Evolutionary conservation across 2,797 vertebrate genomes (phyloP).

Genomic region (Danionella dracula): DNA sequence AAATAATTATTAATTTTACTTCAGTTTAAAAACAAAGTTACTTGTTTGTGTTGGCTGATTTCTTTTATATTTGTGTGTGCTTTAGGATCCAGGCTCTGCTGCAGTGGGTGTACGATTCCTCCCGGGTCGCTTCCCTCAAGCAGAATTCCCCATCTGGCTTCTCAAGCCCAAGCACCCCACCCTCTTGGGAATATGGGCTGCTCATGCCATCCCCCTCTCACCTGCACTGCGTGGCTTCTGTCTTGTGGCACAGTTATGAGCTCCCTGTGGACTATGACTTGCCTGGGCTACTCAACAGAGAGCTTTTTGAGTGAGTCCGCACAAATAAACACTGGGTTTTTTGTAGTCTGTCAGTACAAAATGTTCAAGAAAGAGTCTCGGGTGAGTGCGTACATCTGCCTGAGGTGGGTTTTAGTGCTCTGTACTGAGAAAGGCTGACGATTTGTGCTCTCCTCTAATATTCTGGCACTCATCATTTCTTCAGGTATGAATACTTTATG

Average conservation of each 20-base stretch:
- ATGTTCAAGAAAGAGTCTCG: not conserved
- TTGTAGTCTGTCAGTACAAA: not conserved
- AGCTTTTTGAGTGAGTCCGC: slow-evolving; percentile 92
- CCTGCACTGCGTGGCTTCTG: slow-evolving; percentile 93
- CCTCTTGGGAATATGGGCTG: slow-evolving; percentile 87
- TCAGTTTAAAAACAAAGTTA: too few species aligned
- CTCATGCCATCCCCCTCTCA: slow-evolving; percentile 98
- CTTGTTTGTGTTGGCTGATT: too few species aligned
- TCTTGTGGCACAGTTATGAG: slow-evolving; percentile 97
- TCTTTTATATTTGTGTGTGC: not conserved
- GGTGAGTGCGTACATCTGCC: not conserved
- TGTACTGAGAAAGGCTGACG: not conserved
- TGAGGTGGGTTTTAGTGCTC: not conserved
- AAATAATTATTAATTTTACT: too few species aligned
- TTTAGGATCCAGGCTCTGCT: slow-evolving; percentile 92
- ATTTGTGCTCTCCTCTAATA: not conserved
- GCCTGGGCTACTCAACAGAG: slow-evolving; percentile 83
- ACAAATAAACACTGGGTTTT: not conserved
- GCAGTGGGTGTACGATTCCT: slow-evolving; percentile 97
- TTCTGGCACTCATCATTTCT: not conserved
- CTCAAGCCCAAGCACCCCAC: slow-evolving; percentile 62
- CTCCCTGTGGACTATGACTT: slow-evolving; percentile 94
- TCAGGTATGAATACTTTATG: slow-evolving; percentile 27
- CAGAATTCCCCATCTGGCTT: slow-evolving; percentile 76
- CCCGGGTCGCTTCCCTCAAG: slow-evolving; percentile 85